Conservation (phyloP, 2,113 vertebrate genomes). For the Anhinga rufa region DNA sequence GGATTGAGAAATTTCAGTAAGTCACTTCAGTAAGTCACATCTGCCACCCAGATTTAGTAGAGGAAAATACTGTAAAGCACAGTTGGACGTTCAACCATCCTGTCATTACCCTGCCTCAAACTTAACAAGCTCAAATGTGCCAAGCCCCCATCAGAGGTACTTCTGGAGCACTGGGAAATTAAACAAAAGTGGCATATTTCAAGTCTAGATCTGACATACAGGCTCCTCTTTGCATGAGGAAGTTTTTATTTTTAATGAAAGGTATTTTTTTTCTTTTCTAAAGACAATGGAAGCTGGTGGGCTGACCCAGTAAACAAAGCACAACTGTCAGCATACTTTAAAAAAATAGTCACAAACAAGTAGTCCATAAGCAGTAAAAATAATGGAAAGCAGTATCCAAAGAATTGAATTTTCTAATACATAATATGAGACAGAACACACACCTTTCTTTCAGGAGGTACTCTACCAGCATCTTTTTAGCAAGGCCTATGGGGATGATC, state of each 20-base stretch:
- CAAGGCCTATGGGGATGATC: no score
- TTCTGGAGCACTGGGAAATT: constrained; percentile 7
- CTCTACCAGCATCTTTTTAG: not conserved
- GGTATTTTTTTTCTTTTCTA: not conserved
- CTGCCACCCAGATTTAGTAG: constrained; percentile 41
- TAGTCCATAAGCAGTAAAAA: not conserved
- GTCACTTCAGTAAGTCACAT: constrained; percentile 35
- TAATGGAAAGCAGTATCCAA: not conserved
- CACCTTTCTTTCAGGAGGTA: not conserved
- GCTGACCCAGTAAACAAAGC: constrained; percentile 41
- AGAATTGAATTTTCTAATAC: not conserved
- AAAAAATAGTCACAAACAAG: constrained; percentile 25
- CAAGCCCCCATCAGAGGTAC: constrained; percentile 14
- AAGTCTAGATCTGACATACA: not conserved
- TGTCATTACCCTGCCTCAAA: constrained; percentile 45
- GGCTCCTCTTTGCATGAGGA: constrained; percentile 16
- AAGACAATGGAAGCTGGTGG: constrained; percentile 34
- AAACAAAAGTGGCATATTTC: constrained; percentile 16
- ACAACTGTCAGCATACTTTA: constrained; percentile 26
- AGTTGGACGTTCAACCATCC: constrained; percentile 12
- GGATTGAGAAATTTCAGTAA: constrained; percentile 25
- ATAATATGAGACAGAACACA: not conserved
- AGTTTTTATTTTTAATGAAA: constrained; percentile 31
- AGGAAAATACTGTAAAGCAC: constrained; percentile 23
- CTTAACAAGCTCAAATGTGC: not conserved